Evolutionary conservation across 2,888 invertebrate genomes (phyloP).

Genomic region (Iselma pallidipennis): DNA sequence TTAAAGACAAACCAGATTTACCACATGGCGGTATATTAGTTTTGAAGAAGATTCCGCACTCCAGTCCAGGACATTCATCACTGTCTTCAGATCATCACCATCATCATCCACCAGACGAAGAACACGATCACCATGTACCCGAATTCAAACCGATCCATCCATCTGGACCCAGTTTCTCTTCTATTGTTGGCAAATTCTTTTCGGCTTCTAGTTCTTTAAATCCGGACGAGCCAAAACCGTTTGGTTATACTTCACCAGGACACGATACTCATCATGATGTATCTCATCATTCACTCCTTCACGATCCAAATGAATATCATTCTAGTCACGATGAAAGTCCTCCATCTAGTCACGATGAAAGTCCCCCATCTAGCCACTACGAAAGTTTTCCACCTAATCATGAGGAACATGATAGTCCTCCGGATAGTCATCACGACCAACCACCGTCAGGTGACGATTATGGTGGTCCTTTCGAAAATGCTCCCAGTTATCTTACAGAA

Average conservation of each 20-base stretch:
- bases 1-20: slow-evolving; percentile 41
- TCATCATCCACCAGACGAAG: slow-evolving; percentile 18
- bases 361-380: background rate
- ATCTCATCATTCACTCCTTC: slow-evolving; percentile 10
- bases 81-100: slow-evolving; percentile 22
- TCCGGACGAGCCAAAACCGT: slow-evolving; percentile 39
- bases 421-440: background rate
- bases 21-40: slow-evolving; percentile 49
- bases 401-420: background rate
- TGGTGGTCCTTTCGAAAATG: slow-evolving; percentile 31
- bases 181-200: slow-evolving; percentile 42
- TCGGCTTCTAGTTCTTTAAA: slow-evolving; percentile 43
- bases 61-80: slow-evolving; percentile 22
- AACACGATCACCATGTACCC: slow-evolving; percentile 30
- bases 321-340: background rate
- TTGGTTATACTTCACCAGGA: slow-evolving; percentile 29
- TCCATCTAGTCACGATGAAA: background rate
- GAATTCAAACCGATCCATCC: slow-evolving; percentile 39
- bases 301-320: slow-evolving; percentile 6
- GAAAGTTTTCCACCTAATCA: background rate
- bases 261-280: slow-evolving; percentile 13
- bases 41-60: slow-evolving; percentile 49
- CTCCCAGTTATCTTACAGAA: slow-evolving; percentile 14
- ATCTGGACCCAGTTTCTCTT: slow-evolving; percentile 34
- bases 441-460: slow-evolving; percentile 27